phyloP scores from a whole-genome alignment of 1,140 invertebrate species.

The Coboldia fuscipes region DNA sequence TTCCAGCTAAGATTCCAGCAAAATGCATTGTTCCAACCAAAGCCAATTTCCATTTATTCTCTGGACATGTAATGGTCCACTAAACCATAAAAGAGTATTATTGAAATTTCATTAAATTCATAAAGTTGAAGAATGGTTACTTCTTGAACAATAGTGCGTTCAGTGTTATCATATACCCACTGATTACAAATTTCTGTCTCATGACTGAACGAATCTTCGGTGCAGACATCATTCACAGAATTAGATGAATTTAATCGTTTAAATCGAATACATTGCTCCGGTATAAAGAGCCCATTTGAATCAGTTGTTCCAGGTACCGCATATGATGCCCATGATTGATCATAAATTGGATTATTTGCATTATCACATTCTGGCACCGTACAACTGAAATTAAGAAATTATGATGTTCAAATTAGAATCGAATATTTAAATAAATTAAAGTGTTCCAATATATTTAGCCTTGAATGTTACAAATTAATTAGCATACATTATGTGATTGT shows the following conservation, averaged over 20 bases:
- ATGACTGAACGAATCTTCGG: slow-evolving; percentile 13
- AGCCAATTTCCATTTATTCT: slow-evolving; percentile 37
- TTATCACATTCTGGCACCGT: slow-evolving; percentile 27
- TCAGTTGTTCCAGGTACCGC: slow-evolving; percentile 20
- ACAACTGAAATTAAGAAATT: slow-evolving; percentile 20
- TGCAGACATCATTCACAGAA: slow-evolving; percentile 10
- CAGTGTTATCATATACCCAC: slow-evolving; percentile 25
- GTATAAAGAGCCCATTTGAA: slow-evolving; percentile 12
- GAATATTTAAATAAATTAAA: not conserved
- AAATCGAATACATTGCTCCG: slow-evolving; percentile 11
- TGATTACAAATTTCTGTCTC: slow-evolving; percentile 17
- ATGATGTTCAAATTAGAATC: not conserved
- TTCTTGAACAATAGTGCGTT: slow-evolving; percentile 31
- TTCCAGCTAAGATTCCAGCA: slow-evolving; percentile 31
- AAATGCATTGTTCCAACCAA: slow-evolving; percentile 38
- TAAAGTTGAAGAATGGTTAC: slow-evolving; percentile 10
- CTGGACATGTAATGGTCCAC: slow-evolving; percentile 31
- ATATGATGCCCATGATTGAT: slow-evolving; percentile 20
- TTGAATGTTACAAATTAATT: not conserved
- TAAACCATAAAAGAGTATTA: slow-evolving; percentile 10
- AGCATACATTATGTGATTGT: no score
- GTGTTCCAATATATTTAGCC: not conserved
- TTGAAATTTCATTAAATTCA: not conserved
- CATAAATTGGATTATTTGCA: slow-evolving; percentile 11
- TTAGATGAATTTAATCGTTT: not conserved